Evolutionary conservation across 30 jellyfish, hydroid and myxozoan species (phyloP), one percentile per base, ranked within the genome.

Genomic region (Rhopilema esculentum): DNA sequence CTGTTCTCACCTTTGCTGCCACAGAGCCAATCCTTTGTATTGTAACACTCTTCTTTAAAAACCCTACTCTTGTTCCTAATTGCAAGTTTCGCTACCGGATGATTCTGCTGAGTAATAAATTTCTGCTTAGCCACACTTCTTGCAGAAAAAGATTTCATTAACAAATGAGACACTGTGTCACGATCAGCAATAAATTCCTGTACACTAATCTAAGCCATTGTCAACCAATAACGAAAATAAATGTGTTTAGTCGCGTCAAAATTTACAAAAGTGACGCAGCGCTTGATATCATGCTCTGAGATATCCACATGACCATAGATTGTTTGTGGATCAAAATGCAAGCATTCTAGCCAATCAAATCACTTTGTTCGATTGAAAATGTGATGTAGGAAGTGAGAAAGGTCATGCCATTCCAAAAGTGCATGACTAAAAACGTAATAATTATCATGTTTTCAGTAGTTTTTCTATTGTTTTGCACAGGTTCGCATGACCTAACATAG

Each of bases 71-170:
- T 72, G 66, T 7, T 72, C 29, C 29, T 72, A 20, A 72, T 30
- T 8, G 27, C 40, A 63, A 66, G 29, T 20, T 18, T 71, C 24
- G 76, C 52, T 71, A n/a, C 24, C 22, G 91, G 84, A 57, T 75
- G 27, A 18, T 19, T 16, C 29, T 69, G 87, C 21, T 82, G 72
- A 1, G 66, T 73, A 27, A 66, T 69, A n/a, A 21, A 12, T 75
- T 66, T 82, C 84, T 67, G 48, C 91, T 68, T 87, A 64, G 88
- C 75, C 6, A 83, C 67, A 31, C 48, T 72, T 61, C 78, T 26
- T 8, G 92, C 75, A 75, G 69, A 50, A 50, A 83, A 69, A 4
- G 85, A 33, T 22, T 72, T 69, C 53, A 20, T 49, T 28, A 40
- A 40, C 57, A 40, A 40, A 2, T 40, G 12, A 40, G 57, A 40